phyloP scores from a whole-genome alignment of 2,797 vertebrate species.

The Acanthornis magna region DNA sequence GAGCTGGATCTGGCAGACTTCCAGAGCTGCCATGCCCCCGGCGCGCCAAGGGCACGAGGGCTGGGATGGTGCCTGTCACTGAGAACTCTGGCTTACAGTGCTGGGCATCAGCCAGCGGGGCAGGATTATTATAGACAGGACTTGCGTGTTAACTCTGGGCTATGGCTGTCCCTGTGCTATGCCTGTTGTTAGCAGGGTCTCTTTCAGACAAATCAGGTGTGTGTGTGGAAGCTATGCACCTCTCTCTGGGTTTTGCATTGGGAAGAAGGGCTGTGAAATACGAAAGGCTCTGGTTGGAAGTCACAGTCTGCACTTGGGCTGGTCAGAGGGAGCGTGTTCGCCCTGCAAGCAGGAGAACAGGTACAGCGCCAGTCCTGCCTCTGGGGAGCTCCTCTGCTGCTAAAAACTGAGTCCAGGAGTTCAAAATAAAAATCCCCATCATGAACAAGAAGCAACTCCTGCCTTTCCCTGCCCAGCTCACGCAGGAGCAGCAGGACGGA shows the following conservation, averaged over 20 bases:
- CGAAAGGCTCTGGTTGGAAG: fast-evolving
- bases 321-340: fast-evolving
- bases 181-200: not conserved
- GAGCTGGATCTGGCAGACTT: not conserved
- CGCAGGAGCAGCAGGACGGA: not conserved
- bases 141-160: fast-evolving
- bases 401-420: not conserved
- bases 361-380: not conserved
- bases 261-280: not conserved
- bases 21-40: not conserved
- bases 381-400: not conserved
- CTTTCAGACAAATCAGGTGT: not conserved
- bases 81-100: fast-evolving
- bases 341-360: not conserved
- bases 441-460: not conserved
- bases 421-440: not conserved
- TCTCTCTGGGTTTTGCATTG: not conserved
- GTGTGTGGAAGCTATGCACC: not conserved
- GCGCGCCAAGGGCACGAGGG: fast-evolving
- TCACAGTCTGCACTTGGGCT: fast-evolving
- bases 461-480: not conserved
- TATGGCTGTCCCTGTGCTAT: fast-evolving
- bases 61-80: not conserved
- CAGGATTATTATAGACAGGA: no score
- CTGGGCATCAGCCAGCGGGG: not conserved